Conservation (phyloP, 2,113 vertebrate species). For the Panthera uncia region DNA sequence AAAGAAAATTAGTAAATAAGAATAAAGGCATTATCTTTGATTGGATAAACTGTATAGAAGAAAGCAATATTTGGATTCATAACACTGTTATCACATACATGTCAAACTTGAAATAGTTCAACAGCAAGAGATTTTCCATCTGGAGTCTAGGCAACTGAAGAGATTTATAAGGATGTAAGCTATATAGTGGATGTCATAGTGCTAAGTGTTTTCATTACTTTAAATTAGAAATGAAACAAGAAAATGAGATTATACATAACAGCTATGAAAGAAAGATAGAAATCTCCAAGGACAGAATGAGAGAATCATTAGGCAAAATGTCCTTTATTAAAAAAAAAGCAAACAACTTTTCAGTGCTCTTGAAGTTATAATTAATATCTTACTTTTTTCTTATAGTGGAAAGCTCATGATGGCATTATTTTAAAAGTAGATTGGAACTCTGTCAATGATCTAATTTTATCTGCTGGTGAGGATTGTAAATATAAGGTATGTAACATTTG, state of each 20-base stretch:
- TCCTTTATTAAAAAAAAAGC: neutral
- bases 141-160: slow-evolving; percentile 89
- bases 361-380: slow-evolving; percentile 23
- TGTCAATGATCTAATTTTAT: slow-evolving; percentile 95
- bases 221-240: neutral
- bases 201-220: neutral
- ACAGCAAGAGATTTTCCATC: slow-evolving; percentile 91
- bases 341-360: neutral
- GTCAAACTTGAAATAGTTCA: slow-evolving; percentile 90
- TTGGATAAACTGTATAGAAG: neutral
- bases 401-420: slow-evolving; percentile 96
- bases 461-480: slow-evolving; percentile 97
- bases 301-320: neutral
- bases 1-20: neutral
- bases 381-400: slow-evolving; percentile 89
- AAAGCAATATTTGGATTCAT: slow-evolving; percentile 77
- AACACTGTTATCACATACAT: slow-evolving; percentile 92
- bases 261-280: neutral
- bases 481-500: slow-evolving; percentile 90
- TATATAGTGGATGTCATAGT: slow-evolving; percentile 82
- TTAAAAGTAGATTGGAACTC: slow-evolving; percentile 98
- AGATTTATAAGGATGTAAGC: slow-evolving; percentile 88
- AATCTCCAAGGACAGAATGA: neutral
- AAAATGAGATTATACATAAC: neutral
- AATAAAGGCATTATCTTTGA: neutral